Base-by-base conservation (phyloP, 2,113 vertebrate species). In the Psittacus erithacus region DNA sequence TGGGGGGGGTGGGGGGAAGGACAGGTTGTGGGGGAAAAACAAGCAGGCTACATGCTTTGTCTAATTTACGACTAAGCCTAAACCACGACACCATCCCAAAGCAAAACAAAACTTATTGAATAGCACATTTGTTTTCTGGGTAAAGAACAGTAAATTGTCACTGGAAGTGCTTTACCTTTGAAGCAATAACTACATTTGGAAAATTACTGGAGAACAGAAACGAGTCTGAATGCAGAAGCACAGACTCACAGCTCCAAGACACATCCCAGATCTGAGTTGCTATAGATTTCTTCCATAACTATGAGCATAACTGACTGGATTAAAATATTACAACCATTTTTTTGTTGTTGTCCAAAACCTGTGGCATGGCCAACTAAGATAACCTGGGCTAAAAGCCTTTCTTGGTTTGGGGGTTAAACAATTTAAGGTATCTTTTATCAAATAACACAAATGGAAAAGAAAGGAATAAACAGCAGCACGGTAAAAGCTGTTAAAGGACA, bases 191-290 rank as follows among this genome's bases (percentile, higher is more conserved):
- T 17, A 75, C 31, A 67, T 22, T 65, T 55, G 69, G 55, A 78
- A 89, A 73, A 65, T 25, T 44, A 82, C 16, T 29, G 20, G 43
- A 59, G 47, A 82, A 91, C 3, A 82, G 31, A 86, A 89, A 46
- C 0, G 0, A 79, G 31, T 13, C 20, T 75, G 55, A 86, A 69
- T 0, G 3, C 33, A 60, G 10, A 4, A 52, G 31, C 12, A 64
- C 8, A 14, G 16, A 22, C 11, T 28, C 63, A 35, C 39, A 82
- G 20, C 9, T 88, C 47, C 47, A 28, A 76, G 27, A 59, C 33
- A 33, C 16, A 86, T 10, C 24, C 13, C 39, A 65, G 35, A 12
- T 91, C 28, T 20, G 5, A 78, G 33, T 25, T 11, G 27, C 29
- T 69, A 73, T 17, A 19, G 17, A 65, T 80, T 90, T 63, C 11